Evolutionary conservation across 2,888 invertebrate species (phyloP).

Genomic region (Muschampia plurimacula): DNA sequence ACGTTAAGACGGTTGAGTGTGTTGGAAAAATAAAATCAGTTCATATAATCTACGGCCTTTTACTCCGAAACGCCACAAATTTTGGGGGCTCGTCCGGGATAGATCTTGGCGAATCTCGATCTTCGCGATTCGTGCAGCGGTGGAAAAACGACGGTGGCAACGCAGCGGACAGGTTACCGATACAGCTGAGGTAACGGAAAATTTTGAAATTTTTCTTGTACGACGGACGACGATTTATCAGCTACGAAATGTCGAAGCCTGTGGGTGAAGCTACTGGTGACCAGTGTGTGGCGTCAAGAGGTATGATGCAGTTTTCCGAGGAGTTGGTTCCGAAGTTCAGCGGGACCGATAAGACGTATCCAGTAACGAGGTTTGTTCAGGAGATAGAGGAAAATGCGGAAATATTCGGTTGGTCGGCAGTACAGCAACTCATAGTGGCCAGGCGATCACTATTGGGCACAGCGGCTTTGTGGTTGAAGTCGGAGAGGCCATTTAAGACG

Average conservation of each 20-base stretch:
- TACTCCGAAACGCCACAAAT: not conserved
- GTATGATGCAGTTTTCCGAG: not conserved
- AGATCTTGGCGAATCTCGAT: too few relatives aligned
- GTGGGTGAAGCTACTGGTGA: not conserved
- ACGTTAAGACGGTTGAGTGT: not conserved
- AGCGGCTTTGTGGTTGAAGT: not conserved
- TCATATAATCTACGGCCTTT: too few relatives aligned
- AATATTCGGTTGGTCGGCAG: not conserved
- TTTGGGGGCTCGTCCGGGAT: constrained; percentile 1
- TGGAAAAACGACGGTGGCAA: not conserved
- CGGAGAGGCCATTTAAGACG: not conserved
- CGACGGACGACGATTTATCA: too few relatives aligned
- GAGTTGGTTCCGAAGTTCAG: not conserved
- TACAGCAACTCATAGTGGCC: not conserved
- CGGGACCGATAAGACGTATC: not conserved
- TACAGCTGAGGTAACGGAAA: too few relatives aligned
- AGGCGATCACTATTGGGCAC: not conserved
- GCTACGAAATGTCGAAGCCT: not conserved
- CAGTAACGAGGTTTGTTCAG: not conserved
- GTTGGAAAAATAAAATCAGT: too few relatives aligned
- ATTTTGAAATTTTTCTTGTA: too few relatives aligned
- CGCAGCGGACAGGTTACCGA: too few relatives aligned
- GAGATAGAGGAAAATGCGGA: not conserved
- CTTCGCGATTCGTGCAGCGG: not conserved
- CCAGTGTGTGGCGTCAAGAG: not conserved